Evolutionary conservation across 2,888 invertebrate species (phyloP).

Genomic region (Scrobipalpa atriplicella): DNA sequence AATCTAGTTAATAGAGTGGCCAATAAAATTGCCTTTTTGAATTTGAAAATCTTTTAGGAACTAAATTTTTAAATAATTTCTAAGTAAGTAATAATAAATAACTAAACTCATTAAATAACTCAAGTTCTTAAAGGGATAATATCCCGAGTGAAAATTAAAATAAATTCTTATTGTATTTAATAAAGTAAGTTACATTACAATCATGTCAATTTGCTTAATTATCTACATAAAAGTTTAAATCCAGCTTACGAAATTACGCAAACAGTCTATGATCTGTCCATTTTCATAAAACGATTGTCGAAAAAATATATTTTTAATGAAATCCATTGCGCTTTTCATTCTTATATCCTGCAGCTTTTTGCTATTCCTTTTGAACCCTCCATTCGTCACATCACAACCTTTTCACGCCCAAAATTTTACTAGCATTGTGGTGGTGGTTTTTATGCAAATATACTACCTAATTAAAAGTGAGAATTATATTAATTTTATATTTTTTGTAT

Average conservation of each 20-base stretch:
- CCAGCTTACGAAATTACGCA: constrained; percentile 66
- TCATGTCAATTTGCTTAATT: constrained; percentile 56
- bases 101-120: constrained; percentile 43
- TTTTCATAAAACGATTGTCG: constrained; percentile 67
- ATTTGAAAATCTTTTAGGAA: constrained; percentile 50
- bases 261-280: constrained; percentile 71
- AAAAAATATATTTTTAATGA: constrained; percentile 79
- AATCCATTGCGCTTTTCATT: constrained; percentile 78
- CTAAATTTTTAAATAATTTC: constrained; percentile 51
- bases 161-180: constrained; percentile 46
- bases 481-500: too few relatives aligned
- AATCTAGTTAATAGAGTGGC: constrained; percentile 54
- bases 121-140: constrained; percentile 44
- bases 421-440: constrained; percentile 13
- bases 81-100: constrained; percentile 41
- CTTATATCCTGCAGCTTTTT: constrained; percentile 65
- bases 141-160: constrained; percentile 44
- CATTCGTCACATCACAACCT: neutral
- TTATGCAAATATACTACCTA: neutral
- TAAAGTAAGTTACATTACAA: constrained; percentile 53
- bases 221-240: constrained; percentile 64
- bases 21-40: constrained; percentile 70
- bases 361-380: constrained; percentile 36
- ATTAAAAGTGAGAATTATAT: too few relatives aligned
- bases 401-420: neutral